Conservation (phyloP, 2,888 invertebrate genomes). For the Acronicta aceris region DNA sequence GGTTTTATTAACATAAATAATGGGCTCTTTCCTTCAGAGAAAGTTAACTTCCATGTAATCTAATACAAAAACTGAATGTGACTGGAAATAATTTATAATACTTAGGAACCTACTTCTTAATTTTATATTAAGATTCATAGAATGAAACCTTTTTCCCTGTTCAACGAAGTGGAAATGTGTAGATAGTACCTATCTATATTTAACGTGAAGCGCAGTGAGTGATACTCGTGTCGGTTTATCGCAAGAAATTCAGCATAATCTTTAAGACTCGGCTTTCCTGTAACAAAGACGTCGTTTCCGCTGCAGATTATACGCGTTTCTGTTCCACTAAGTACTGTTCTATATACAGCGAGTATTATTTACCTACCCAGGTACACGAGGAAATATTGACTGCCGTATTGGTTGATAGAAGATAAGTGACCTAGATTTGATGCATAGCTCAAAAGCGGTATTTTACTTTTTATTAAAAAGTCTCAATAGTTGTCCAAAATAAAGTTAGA, state of each 20-base stretch:
- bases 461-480: no score
- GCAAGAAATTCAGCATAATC: slow-evolving; percentile 64
- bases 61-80: slow-evolving; percentile 34
- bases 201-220: slow-evolving; percentile 37
- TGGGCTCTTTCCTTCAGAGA: slow-evolving; percentile 28
- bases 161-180: slow-evolving; percentile 23
- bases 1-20: slow-evolving; percentile 28
- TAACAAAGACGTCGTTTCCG: slow-evolving; percentile 66
- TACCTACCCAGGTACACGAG: slow-evolving; percentile 14
- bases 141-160: slow-evolving; percentile 25
- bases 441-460: not conserved
- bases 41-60: slow-evolving; percentile 33
- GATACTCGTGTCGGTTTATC: slow-evolving; percentile 58
- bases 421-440: not conserved
- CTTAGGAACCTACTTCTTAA: slow-evolving; percentile 16
- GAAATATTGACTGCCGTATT: not conserved
- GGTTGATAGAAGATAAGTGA: not conserved
- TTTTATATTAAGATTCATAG: slow-evolving; percentile 28
- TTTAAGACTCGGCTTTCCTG: slow-evolving; percentile 61
- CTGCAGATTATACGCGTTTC: slow-evolving; percentile 60
- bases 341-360: slow-evolving; percentile 37
- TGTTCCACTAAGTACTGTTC: slow-evolving; percentile 41
- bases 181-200: slow-evolving; percentile 19
- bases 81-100: slow-evolving; percentile 24
- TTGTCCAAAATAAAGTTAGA: no score